Evolutionary conservation across 2,888 invertebrate species (phyloP), one percentile per base, ranked within the genome.

Genomic region (Xanthia icteritia): DNA sequence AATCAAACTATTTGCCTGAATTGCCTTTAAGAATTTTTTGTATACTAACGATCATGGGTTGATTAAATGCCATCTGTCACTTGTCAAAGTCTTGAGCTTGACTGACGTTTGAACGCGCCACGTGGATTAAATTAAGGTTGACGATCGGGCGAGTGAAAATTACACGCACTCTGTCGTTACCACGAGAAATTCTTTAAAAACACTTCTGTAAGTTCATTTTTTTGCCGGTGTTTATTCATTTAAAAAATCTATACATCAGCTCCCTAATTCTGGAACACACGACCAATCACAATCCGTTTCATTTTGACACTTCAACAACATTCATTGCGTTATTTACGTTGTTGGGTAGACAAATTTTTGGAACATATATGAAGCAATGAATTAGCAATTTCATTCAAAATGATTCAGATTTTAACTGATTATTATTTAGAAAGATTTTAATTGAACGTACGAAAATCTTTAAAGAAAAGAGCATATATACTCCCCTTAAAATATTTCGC

Each of bases 71-170:
- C 2, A 8, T 60, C n/a, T 51, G 15, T 17, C 9, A 11, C 6
- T 60, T 58, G 17, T 58, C 65, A 76, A 36, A 36, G 23, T 71
- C 42, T 36, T 58, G 36, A 69, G 54, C 23, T 31, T 42, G 27
- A 54, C 23, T 73, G 56, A 69, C 36, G 36, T 1, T 48, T 6
- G 6, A 67, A 60, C 11, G 39, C 39, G 39, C 23, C n/a, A 39
- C 27, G 36, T 76, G 45, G 5, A 64, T 15, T 5, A 15, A 23
- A 63, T 54, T 54, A 54, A n/a, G 11, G 36, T 48, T 39, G 39
- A 23, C 1, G 15, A 17, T 31, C 0, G 20, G 31, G n/a, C n/a
- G 20, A 39, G 39, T 6, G 17, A 31, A 20, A 36, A 4, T 20
- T 20, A 20, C 9, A 20, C 20, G 20, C 36, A 9, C 20, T 36